Evolutionary conservation across 2,797 vertebrate species (phyloP), one percentile per base, ranked within the genome.

Genomic region (Rhynchonycteris naso): DNA sequence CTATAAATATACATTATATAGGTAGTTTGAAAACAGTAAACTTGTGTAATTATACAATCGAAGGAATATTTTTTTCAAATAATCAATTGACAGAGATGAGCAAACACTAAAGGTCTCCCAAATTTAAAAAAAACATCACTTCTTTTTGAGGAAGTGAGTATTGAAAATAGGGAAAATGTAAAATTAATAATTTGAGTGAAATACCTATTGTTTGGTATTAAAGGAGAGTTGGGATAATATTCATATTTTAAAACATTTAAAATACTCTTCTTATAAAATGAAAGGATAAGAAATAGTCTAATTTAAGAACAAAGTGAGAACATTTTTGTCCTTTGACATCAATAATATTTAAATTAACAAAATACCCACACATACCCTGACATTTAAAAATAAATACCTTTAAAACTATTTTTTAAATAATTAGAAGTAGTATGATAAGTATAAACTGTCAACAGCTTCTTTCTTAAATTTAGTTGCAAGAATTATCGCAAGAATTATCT

Each of bases 401-500:
- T 94, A 83, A 89, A 69, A 18, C 22, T 26, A 38, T 56, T 78
- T 92, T 43, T 71, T 35, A 28, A 68, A 50, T 90, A 63, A 94
- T 61, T 56, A 86, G 81, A 93, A 96, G 54, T 24, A 95, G 28
- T 66, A 82, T 9, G 88, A 26, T 88, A 90, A 80, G 88, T 78
- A 75, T 79, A 43, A 92, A 74, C 28, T 95, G 56, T 89, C 43
- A 78, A 35, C 1, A 61, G 58, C 74, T 95, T 84, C 19, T 94
- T 89, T 56, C 91, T 91, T 85, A 18, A n/a, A 84, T 96, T 91
- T 75, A 15, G 50, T 84, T 91, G 43, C 88, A 91, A 94, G 91
- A 96, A 90, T 95, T 97, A 30, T 65, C 61, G 43, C 88, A 91
- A 94, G 91, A 96, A 90, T 95, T 97, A 30, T 65, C 61, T 93